phyloP scores from a whole-genome alignment of 2,797 vertebrate genomes.

The Neomorphus geoffroyi region DNA sequence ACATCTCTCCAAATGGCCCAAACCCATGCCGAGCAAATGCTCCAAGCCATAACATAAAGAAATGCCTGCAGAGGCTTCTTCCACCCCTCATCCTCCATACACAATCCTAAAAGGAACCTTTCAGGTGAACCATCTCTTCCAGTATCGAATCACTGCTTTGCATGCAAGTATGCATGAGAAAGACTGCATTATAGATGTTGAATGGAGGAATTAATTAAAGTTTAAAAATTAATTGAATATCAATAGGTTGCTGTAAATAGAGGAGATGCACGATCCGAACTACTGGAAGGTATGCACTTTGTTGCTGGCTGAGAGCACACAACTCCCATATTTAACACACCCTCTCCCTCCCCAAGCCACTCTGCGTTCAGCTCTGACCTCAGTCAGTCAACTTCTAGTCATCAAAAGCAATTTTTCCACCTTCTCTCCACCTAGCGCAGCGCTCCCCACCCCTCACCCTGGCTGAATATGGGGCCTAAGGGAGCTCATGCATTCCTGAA shows the following conservation, averaged over 20 bases:
- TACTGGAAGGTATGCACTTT: background rate
- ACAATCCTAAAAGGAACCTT: background rate
- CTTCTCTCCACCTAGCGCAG: background rate
- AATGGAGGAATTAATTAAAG: background rate
- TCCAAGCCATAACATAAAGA: background rate
- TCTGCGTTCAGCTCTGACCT: background rate
- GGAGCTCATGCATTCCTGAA: background rate
- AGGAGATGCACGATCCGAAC: background rate
- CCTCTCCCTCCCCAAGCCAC: background rate
- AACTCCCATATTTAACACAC: background rate
- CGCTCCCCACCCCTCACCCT: background rate
- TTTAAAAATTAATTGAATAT: background rate
- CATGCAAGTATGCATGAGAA: background rate
- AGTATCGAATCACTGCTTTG: background rate
- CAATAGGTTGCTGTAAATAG: background rate
- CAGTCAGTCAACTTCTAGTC: background rate
- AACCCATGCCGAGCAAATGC: background rate
- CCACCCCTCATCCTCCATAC: background rate
- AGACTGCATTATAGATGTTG: background rate
- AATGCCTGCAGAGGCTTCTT: no score
- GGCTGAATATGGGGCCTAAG: background rate
- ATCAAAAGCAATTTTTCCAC: background rate
- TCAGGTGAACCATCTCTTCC: background rate
- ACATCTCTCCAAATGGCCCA: background rate
- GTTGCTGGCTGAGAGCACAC: background rate